phyloP scores from a whole-genome alignment of 92 coral and sea anemone genomes.

The Umimayanthus chanpuru region DNA sequence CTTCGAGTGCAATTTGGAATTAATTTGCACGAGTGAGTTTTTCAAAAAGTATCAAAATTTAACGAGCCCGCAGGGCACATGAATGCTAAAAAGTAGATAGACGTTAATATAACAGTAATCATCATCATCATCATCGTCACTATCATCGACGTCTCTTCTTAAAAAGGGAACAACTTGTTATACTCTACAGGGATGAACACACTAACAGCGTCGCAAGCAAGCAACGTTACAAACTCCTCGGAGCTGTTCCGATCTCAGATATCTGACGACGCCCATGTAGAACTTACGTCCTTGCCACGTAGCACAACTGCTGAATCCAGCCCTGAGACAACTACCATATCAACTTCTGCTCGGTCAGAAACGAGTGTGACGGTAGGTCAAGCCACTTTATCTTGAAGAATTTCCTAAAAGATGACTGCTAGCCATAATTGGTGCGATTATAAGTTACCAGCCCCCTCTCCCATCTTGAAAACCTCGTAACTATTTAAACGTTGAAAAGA shows the following conservation, averaged over 20 bases:
- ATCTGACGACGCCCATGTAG: not conserved
- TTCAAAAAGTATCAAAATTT: too few species aligned
- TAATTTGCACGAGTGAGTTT: too few species aligned
- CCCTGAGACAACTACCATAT: too few species aligned
- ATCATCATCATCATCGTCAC: not conserved
- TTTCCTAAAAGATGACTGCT: too few species aligned
- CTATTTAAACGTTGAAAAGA: too few species aligned
- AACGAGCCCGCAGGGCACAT: too few species aligned
- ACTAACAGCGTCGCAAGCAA: not conserved
- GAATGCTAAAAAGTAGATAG: too few species aligned
- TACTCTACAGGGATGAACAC: not conserved
- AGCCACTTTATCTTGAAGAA: not conserved
- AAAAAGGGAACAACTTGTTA: not conserved
- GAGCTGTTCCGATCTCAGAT: not conserved
- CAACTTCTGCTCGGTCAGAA: not conserved
- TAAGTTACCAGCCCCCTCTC: too few species aligned
- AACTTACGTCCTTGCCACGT: not conserved
- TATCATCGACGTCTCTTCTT: not conserved
- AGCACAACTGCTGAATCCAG: not conserved
- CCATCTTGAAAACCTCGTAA: too few species aligned
- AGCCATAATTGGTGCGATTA: too few species aligned
- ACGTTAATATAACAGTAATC: not conserved
- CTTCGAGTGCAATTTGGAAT: too few species aligned
- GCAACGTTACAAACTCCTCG: not conserved
- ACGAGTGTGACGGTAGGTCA: slow-evolving; percentile 25